These are phyloP conservation scores for Blomia tropicalis DNA, from an alignment of 2,888 invertebrate genomes.

Conservation along the genomic window DNA sequence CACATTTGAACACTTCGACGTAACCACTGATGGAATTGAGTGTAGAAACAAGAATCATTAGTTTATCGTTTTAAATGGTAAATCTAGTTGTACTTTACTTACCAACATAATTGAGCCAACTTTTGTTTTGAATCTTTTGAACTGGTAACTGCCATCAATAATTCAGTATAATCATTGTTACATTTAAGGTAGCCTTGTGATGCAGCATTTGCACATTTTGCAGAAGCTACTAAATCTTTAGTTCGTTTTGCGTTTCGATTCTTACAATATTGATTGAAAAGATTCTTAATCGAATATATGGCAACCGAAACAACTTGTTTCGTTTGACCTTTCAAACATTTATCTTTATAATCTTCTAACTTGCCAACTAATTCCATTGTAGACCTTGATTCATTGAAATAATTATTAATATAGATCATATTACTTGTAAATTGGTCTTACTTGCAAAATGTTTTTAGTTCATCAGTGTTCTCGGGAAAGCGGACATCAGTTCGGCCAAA, in stretches of 20 bases:
- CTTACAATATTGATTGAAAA: constrained; percentile 6
- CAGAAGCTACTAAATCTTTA: constrained; percentile 8
- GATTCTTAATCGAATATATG: constrained; percentile 15
- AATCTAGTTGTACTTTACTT: too few species aligned
- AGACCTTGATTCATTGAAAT: not conserved
- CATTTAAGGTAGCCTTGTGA: not conserved
- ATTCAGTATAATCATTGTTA: not conserved
- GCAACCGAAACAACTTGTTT: constrained; percentile 12
- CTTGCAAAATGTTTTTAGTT: not conserved
- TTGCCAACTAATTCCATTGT: not conserved
- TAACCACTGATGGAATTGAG: constrained; percentile 9
- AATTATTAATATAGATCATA: too few species aligned
- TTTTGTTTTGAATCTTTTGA: not conserved
- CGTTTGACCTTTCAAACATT: constrained; percentile 16
- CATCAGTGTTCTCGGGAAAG: not conserved
- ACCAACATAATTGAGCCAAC: not conserved
- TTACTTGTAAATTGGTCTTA: constrained; percentile 1
- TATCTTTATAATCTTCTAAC: constrained; percentile 15
- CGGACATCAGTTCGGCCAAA: not conserved
- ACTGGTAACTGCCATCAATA: not conserved
- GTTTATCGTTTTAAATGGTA: too few species aligned
- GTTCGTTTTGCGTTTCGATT: constrained; percentile 12
- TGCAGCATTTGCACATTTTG: not conserved
- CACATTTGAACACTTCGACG: not conserved
- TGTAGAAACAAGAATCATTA: too few species aligned